phyloP scores from a whole-genome alignment of 2,113 vertebrate genomes.

The Dicerorhinus sumatrensis region DNA sequence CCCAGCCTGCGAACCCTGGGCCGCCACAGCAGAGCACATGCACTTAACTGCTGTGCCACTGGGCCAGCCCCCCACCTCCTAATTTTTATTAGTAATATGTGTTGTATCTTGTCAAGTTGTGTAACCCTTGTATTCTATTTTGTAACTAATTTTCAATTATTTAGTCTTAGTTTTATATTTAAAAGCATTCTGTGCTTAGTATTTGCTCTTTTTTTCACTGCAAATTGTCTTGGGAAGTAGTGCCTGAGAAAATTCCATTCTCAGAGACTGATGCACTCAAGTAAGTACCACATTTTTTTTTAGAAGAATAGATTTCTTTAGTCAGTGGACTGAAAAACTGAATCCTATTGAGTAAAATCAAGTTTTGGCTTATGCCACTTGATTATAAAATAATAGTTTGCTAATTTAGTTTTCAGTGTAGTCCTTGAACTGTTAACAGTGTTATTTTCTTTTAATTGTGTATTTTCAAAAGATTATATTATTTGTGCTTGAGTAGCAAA shows the following conservation, averaged over 20 bases:
- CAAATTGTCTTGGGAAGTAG: background rate
- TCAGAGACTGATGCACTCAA: background rate
- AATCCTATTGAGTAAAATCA: slow-evolving; percentile 14
- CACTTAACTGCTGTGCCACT: too few relatives aligned
- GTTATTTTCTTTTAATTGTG: slow-evolving; percentile 44
- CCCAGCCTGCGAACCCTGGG: too few relatives aligned
- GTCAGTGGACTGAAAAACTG: background rate
- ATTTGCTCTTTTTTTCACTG: background rate
- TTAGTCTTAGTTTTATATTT: slow-evolving; percentile 34
- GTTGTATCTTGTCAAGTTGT: slow-evolving; percentile 42
- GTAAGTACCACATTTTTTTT: background rate
- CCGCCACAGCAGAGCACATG: too few relatives aligned
- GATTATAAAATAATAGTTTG: slow-evolving; percentile 32
- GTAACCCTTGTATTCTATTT: slow-evolving; percentile 22
- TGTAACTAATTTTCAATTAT: slow-evolving; percentile 27
- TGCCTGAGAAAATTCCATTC: background rate
- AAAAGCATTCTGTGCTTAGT: background rate
- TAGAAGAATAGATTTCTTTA: slow-evolving; percentile 14
- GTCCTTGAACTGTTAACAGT: background rate
- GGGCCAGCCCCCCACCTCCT: background rate
- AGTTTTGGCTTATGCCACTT: background rate
- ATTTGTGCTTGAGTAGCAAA: background rate
- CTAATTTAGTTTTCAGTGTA: slow-evolving; percentile 30
- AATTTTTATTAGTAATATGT: slow-evolving; percentile 29
- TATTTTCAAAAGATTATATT: background rate